Evolutionary conservation across 1,140 invertebrate species (phyloP), one percentile per base, ranked within the genome.

Genomic region (Ylistrum balloti): DNA sequence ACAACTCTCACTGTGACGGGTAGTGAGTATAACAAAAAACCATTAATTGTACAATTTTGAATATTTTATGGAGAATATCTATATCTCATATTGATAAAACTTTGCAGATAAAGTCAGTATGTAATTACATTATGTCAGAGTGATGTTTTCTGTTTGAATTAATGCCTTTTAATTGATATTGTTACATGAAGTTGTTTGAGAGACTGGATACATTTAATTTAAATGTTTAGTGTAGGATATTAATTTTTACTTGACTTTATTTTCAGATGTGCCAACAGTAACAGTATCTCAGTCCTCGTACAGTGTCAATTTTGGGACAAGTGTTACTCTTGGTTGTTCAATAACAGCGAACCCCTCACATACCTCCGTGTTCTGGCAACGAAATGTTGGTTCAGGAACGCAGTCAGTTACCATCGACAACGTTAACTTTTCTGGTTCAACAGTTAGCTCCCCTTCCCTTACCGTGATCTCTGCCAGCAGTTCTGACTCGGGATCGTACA

Each of bases 1-100:
- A 87, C 90, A 33, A 88, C 87, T 74, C 35, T 91, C 34, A 88
- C 89, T 28, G 90, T 91, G 38, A 33, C 85, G 17, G 91, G 91
- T 56, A 74, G 91, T 91, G 88, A 87, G 88, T 91, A 86, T 74
- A 20, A 10, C 41, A 45, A 17, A 45, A 9, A 45, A 38, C n/a
- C n/a, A n/a, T n/a, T n/a, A n/a, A n/a, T n/a, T n/a, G n/a, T n/a
- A n/a, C n/a, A n/a, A n/a, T n/a, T n/a, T n/a, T n/a, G n/a, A n/a
- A n/a, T n/a, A n/a, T n/a, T n/a, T n/a, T n/a, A n/a, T n/a, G n/a
- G n/a, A n/a, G n/a, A n/a, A n/a, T n/a, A n/a, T n/a, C n/a, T n/a
- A n/a, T n/a, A n/a, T n/a, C n/a, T n/a, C n/a, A n/a, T n/a, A n/a
- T n/a, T n/a, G n/a, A n/a, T n/a, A n/a, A n/a, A n/a, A n/a, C n/a